Evolutionary conservation across 2,113 vertebrate genomes (phyloP).

Genomic region (Morone saxatilis): DNA sequence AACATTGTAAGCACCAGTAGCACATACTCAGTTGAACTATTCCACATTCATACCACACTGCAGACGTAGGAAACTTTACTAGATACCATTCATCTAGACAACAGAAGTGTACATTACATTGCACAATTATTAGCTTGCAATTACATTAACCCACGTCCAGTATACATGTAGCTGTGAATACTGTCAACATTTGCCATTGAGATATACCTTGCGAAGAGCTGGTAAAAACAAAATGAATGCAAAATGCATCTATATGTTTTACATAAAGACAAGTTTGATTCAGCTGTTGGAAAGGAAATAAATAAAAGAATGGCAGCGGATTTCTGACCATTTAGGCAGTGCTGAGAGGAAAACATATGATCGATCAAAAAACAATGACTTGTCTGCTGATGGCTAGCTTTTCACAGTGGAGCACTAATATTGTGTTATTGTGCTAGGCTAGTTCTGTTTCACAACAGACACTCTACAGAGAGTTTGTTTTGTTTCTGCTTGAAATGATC

Average conservation of each 20-base stretch:
- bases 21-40: not conserved
- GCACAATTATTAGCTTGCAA: not conserved
- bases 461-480: no score
- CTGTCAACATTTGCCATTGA: no score
- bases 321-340: conserved; percentile 11
- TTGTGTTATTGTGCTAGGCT: no score
- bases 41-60: not conserved
- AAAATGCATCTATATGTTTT: not conserved
- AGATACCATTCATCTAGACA: not conserved
- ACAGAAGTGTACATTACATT: not conserved
- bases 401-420: no score
- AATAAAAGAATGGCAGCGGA: conserved; percentile 8
- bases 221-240: not conserved
- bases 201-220: not conserved
- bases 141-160: not conserved
- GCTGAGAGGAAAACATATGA: no score
- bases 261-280: not conserved
- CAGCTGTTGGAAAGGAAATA: not conserved
- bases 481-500: no score
- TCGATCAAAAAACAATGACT: not conserved
- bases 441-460: no score
- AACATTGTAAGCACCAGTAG: not conserved
- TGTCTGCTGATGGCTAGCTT: no score
- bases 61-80: no score
- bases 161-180: not conserved